phyloP scores from a whole-genome alignment of 37 sponge, comb jelly and placozoan species.

The Eunapius fragilis region DNA sequence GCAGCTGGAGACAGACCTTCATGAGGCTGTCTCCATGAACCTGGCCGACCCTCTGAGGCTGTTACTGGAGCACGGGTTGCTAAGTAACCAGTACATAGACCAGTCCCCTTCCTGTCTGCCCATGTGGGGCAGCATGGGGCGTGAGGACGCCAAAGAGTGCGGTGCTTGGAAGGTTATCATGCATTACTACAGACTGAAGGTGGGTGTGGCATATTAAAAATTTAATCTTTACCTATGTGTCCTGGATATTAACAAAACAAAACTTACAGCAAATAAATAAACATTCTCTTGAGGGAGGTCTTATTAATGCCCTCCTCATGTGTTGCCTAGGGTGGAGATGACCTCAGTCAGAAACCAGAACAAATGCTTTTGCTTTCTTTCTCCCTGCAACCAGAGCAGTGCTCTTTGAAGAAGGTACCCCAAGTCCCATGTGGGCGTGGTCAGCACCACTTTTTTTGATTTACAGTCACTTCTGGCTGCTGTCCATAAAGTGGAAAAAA shows the following conservation, averaged over 20 bases:
- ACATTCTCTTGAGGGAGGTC: too few relatives aligned
- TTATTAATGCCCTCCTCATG: constrained; percentile 1
- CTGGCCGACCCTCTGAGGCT: constrained; percentile 51
- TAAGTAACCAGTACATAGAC: not conserved
- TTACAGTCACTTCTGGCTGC: constrained; percentile 40
- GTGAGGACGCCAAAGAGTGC: constrained; percentile 10
- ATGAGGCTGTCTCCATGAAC: constrained; percentile 64
- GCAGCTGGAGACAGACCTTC: constrained; percentile 45
- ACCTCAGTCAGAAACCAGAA: constrained; percentile 27
- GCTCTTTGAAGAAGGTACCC: constrained; percentile 60
- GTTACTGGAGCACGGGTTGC: constrained; percentile 45
- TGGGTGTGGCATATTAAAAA: not conserved
- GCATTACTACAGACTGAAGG: constrained; percentile 58
- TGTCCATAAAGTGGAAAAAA: constrained; percentile 32
- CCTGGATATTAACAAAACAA: too few relatives aligned
- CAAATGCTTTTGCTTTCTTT: constrained; percentile 48
- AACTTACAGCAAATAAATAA: too few relatives aligned
- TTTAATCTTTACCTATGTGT: too few relatives aligned
- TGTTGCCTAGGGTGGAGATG: constrained; percentile 52
- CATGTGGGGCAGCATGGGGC: constrained; percentile 10
- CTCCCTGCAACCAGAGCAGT: constrained; percentile 23
- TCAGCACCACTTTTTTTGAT: not conserved
- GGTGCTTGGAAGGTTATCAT: constrained; percentile 52
- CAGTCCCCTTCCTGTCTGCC: constrained; percentile 9
- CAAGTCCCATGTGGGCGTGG: not conserved